Conservation (phyloP, 2,113 vertebrate species). For the Dunckerocampus dactyliophorus region DNA sequence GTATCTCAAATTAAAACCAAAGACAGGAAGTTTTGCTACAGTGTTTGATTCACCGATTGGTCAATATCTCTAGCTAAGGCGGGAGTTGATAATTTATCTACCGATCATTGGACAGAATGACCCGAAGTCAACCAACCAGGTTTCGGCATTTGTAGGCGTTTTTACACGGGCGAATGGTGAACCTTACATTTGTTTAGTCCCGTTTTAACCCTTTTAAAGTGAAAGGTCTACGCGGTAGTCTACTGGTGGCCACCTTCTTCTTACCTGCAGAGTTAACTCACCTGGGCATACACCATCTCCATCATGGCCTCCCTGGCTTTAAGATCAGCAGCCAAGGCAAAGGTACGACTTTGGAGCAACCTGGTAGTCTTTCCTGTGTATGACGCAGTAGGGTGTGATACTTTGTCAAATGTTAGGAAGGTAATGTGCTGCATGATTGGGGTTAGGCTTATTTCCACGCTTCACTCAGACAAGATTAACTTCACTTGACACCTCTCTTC, state of each 20-base stretch:
- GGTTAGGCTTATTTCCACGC: slow-evolving; percentile 2
- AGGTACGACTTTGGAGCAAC: slow-evolving; percentile 50
- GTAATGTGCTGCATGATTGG: slow-evolving; percentile 7
- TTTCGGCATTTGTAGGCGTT: background rate
- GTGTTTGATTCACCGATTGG: slow-evolving; percentile 24
- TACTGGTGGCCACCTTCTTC: slow-evolving; percentile 1
- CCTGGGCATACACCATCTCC: background rate
- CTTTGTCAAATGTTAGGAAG: slow-evolving; percentile 27
- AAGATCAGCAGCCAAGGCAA: slow-evolving; percentile 60
- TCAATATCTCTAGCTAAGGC: background rate
- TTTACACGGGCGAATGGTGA: slow-evolving; percentile 19
- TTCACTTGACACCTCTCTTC: slow-evolving; percentile 31
- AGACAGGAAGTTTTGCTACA: background rate
- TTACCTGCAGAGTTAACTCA: slow-evolving; percentile 1
- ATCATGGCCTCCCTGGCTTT: slow-evolving; percentile 65
- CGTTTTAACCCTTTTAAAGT: slow-evolving; percentile 29
- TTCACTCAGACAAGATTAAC: background rate
- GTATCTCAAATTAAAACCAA: background rate
- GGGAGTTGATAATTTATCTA: background rate
- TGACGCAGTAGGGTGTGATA: slow-evolving; percentile 10
- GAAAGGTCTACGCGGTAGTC: background rate
- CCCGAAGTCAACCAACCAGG: slow-evolving; percentile 8
- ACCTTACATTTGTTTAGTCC: background rate
- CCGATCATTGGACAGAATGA: slow-evolving; percentile 8
- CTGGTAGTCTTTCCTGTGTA: background rate